A percentile compares a stretch with the other conserved stretches of the same genome.
Evolutionary conservation across 2,113 vertebrate species (phyloP).

Genomic region (Pseudorhombus dupliciocellatus): DNA sequence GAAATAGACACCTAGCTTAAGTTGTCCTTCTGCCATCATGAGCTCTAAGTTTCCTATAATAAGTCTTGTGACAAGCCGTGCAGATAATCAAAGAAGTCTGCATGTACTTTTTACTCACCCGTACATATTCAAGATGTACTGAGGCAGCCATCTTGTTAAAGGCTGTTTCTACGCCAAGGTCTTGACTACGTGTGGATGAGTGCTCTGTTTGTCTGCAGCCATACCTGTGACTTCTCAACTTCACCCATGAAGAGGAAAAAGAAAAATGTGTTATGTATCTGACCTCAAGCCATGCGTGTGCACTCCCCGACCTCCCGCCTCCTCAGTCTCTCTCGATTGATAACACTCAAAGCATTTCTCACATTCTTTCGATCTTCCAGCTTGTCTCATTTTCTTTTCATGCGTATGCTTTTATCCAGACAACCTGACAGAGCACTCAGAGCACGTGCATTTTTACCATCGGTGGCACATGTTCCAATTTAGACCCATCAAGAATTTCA

Average conservation of each 20-base stretch:
- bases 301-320: neutral
- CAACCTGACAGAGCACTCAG: neutral
- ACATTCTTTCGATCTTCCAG: conserved; percentile 28
- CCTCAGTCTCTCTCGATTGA: conserved; percentile 3
- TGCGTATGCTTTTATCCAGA: conserved; percentile 21
- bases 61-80: conserved; percentile 28
- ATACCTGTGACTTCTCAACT: conserved; percentile 39
- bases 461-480: neutral
- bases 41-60: conserved; percentile 16
- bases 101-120: neutral
- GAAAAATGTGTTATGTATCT: conserved; percentile 51
- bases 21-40: conserved; percentile 10
- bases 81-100: neutral
- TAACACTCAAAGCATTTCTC: conserved; percentile 27
- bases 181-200: neutral
- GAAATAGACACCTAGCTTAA: neutral
- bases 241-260: conserved; percentile 32
- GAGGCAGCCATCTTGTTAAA: conserved; percentile 19
- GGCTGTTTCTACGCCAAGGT: conserved; percentile 9
- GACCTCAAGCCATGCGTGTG: conserved; percentile 43
- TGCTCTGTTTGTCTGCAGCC: conserved; percentile 28
- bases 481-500: neutral
- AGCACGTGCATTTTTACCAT: neutral
- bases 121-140: conserved; percentile 27
- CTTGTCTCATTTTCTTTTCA: conserved; percentile 24